phyloP scores from a whole-genome alignment of 2,888 invertebrate genomes.

The Neoitamus cyanurus region DNA sequence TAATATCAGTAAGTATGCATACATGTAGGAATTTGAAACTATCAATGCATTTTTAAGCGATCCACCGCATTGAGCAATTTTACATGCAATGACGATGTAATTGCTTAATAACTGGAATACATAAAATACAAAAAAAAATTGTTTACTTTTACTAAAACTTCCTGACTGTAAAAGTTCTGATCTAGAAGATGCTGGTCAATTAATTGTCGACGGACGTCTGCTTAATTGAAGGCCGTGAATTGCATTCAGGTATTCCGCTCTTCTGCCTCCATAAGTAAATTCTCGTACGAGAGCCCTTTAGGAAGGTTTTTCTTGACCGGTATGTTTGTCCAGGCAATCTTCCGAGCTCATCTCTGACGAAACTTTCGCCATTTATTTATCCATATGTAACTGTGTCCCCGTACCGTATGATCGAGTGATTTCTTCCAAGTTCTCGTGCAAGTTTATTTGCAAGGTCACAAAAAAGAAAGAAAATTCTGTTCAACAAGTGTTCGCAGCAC shows the following conservation, averaged over 20 bases:
- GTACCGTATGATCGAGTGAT: not conserved
- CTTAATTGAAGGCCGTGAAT: conserved; percentile 1
- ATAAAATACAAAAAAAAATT: not conserved
- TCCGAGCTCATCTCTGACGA: not conserved
- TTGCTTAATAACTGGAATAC: not conserved
- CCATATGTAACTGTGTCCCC: not conserved
- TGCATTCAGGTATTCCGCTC: not conserved
- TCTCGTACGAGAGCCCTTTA: not conserved
- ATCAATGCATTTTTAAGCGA: no score
- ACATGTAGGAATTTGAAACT: no score
- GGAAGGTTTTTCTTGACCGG: conserved; percentile 9
- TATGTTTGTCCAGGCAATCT: not conserved
- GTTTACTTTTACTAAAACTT: not conserved
- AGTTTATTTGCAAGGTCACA: not conserved
- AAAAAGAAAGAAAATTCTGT: not conserved
- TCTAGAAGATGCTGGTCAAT: conserved; percentile 7
- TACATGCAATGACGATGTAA: not conserved
- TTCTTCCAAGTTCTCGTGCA: not conserved
- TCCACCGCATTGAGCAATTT: not conserved
- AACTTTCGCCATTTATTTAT: conserved; percentile 9
- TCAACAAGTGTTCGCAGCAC: not conserved
- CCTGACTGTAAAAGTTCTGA: not conserved
- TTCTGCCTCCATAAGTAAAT: not conserved
- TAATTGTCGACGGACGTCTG: not conserved
- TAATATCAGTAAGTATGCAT: no score